A percentile compares a stretch with the other conserved stretches of the same genome.
Conservation (phyloP, 2,113 vertebrate genomes). For the Ptyas mucosa region DNA sequence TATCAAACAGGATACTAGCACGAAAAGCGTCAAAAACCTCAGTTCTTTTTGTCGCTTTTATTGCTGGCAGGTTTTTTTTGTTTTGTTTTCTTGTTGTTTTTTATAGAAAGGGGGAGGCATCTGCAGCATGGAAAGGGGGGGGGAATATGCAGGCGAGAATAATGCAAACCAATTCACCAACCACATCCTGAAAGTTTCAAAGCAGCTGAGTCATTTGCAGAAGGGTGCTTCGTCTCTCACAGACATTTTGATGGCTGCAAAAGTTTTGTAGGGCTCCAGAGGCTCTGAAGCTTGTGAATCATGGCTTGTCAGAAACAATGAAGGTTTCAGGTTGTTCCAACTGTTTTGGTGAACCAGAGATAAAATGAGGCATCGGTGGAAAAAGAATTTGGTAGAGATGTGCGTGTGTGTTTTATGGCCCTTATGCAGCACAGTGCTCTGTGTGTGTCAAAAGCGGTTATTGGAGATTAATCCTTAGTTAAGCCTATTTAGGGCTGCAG, state of each 20-base stretch:
- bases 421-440: neutral
- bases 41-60: neutral
- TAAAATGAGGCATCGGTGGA: neutral
- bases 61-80: neutral
- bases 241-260: neutral
- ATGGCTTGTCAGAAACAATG: neutral
- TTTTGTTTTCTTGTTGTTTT: neutral
- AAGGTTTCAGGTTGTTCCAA: neutral
- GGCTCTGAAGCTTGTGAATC: neutral
- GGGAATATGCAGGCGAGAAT: neutral
- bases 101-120: neutral
- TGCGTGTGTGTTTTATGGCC: neutral
- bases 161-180: constrained; percentile 22
- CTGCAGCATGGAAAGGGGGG: neutral
- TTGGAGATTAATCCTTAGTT: neutral
- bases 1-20: neutral
- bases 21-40: neutral
- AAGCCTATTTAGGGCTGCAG: neutral
- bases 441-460: neutral
- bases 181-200: constrained; percentile 15
- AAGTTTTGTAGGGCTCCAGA: neutral
- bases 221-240: neutral
- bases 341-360: no score
- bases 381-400: neutral
- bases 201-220: constrained; percentile 28